Conservation (phyloP, 2,888 invertebrate genomes). For the Hypolimnas misippus region DNA sequence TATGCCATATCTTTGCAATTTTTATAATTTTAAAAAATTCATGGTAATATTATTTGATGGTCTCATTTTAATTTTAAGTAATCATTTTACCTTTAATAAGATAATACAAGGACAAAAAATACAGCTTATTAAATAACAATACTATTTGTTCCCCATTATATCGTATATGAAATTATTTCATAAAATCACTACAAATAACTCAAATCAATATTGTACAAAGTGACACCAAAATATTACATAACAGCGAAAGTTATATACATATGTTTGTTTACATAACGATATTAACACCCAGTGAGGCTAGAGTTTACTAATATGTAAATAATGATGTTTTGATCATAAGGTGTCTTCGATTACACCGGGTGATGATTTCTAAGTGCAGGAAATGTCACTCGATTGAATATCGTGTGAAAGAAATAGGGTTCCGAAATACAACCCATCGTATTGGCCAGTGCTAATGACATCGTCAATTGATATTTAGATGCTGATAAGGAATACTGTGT, state of each 20-base stretch:
- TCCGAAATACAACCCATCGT: no score
- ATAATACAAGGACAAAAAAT: no score
- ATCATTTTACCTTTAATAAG: no score
- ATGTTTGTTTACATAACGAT: slow-evolving; percentile 19
- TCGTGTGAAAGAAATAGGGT: slow-evolving; percentile 60
- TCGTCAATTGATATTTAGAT: no score
- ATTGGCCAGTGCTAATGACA: no score
- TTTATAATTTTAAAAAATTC: no score
- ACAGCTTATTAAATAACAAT: no score
- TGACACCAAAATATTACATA: neutral
- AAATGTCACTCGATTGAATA: slow-evolving; percentile 60
- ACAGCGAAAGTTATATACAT: slow-evolving; percentile 8
- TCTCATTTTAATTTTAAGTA: no score
- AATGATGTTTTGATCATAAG: slow-evolving; percentile 70
- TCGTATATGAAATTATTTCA: neutral
- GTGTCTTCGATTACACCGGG: slow-evolving; percentile 48
- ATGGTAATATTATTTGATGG: no score
- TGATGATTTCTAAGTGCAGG: slow-evolving; percentile 49
- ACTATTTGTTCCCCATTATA: no score
- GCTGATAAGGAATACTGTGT: no score
- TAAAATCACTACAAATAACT: neutral
- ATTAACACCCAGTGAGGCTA: slow-evolving; percentile 13
- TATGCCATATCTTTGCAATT: no score
- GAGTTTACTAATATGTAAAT: slow-evolving; percentile 46
- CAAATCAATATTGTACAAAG: neutral